These are phyloP conservation scores for Rhamnusium bicolor DNA, from an alignment of 2,888 invertebrate species.

Conservation along the genomic window DNA sequence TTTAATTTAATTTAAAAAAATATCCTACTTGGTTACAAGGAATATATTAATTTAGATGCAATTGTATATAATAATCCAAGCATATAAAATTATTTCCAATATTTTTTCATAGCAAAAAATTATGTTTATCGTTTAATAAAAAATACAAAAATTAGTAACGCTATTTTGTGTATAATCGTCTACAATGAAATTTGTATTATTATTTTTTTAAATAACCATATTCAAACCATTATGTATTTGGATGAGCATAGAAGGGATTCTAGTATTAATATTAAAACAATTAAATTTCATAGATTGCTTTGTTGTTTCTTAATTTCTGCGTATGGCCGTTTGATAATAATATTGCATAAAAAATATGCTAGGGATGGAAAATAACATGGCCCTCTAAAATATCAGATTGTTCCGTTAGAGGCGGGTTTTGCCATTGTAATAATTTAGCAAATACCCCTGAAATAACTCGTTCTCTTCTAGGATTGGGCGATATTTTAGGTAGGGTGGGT, in stretches of 20 bases:
- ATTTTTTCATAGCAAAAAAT: too few species aligned
- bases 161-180: too few species aligned
- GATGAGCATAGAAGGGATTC: background rate
- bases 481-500: conserved; percentile 51
- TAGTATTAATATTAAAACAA: background rate
- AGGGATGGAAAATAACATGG: conserved; percentile 49
- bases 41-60: too few species aligned
- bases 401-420: conserved; percentile 59
- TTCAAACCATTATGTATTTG: background rate
- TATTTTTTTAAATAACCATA: too few species aligned
- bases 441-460: conserved; percentile 45
- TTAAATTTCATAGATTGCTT: background rate
- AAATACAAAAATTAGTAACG: too few species aligned
- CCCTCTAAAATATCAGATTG: conserved; percentile 44
- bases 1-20: too few species aligned
- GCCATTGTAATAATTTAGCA: conserved; percentile 58
- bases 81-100: too few species aligned
- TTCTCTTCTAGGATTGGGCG: conserved; percentile 50
- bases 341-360: conserved; percentile 45
- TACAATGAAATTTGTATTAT: too few species aligned
- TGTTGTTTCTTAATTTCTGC: background rate
- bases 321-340: conserved; percentile 26
- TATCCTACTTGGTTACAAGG: too few species aligned
- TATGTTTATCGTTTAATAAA: too few species aligned
- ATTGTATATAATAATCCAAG: too few species aligned